These are phyloP conservation scores for Chymomyza amoena DNA, from an alignment of 2,888 invertebrate species.

Conservation along the genomic window DNA sequence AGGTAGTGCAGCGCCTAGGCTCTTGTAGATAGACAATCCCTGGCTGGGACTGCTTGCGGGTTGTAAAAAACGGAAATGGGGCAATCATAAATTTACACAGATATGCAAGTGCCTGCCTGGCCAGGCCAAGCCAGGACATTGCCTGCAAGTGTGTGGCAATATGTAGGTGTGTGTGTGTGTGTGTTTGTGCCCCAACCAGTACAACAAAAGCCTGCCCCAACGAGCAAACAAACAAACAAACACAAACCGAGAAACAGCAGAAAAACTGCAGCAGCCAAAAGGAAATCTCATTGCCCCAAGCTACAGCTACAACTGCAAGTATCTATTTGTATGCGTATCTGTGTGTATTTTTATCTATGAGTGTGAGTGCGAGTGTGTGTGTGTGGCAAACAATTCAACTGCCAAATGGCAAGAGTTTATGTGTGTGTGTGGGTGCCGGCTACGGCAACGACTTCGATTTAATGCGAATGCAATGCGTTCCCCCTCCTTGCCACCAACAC, in stretches of 20 bases:
- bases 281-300: not conserved
- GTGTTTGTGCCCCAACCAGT: slow-evolving; percentile 6
- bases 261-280: not conserved
- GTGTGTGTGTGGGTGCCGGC: not conserved
- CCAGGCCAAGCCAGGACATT: slow-evolving; percentile 4
- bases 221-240: slow-evolving; percentile 35
- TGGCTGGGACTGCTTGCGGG: slow-evolving; percentile 42
- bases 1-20: not conserved
- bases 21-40: slow-evolving; percentile 53
- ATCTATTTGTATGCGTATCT: not conserved
- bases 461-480: slow-evolving; percentile 67
- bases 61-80: slow-evolving; percentile 76
- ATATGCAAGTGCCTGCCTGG: slow-evolving; percentile 64
- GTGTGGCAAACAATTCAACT: slow-evolving; percentile 52
- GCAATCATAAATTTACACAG: slow-evolving; percentile 79
- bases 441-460: slow-evolving; percentile 67
- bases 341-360: not conserved
- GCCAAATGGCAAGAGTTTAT: slow-evolving; percentile 63
- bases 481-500: slow-evolving; percentile 33
- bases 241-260: slow-evolving; percentile 10
- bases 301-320: not conserved
- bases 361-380: not conserved
- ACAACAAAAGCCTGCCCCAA: slow-evolving; percentile 1
- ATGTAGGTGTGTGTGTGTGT: slow-evolving; percentile 9
- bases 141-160: slow-evolving; percentile 20